These are phyloP conservation scores for Coryphaenoides rupestris DNA, from an alignment of 2,113 vertebrate genomes.

Conservation along the genomic window DNA sequence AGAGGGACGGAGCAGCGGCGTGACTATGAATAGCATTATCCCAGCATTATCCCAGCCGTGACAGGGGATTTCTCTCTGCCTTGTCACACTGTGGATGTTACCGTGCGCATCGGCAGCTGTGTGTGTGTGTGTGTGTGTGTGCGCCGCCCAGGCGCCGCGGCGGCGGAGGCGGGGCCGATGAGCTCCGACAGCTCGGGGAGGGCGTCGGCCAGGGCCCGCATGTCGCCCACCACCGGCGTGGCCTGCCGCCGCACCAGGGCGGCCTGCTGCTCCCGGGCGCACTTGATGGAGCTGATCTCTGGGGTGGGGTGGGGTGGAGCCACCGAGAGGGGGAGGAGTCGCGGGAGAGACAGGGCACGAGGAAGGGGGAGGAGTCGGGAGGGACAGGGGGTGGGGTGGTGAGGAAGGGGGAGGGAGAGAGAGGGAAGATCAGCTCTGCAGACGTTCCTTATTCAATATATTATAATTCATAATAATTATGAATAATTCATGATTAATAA, in stretches of 20 bases:
- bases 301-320: background rate
- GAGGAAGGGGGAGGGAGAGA: background rate
- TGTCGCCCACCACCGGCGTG: constrained; percentile 84
- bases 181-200: constrained; percentile 82
- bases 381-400: background rate
- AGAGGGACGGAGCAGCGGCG: constrained; percentile 10
- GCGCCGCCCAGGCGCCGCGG: background rate
- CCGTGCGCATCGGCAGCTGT: background rate
- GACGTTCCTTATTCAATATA: no score
- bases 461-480: no score
- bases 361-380: background rate
- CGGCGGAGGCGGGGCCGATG: constrained; percentile 19
- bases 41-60: constrained; percentile 10
- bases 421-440: no score
- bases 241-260: constrained; percentile 73
- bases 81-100: background rate
- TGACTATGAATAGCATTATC: constrained; percentile 24
- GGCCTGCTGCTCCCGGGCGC: constrained; percentile 73
- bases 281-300: constrained; percentile 87
- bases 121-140: background rate
- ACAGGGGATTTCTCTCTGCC: constrained; percentile 6
- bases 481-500: no score
- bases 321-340: background rate
- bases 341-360: background rate
- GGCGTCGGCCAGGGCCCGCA: constrained; percentile 83